Evolutionary conservation across 2,888 invertebrate genomes (phyloP).

Genomic region (Diabrotica balteata): DNA sequence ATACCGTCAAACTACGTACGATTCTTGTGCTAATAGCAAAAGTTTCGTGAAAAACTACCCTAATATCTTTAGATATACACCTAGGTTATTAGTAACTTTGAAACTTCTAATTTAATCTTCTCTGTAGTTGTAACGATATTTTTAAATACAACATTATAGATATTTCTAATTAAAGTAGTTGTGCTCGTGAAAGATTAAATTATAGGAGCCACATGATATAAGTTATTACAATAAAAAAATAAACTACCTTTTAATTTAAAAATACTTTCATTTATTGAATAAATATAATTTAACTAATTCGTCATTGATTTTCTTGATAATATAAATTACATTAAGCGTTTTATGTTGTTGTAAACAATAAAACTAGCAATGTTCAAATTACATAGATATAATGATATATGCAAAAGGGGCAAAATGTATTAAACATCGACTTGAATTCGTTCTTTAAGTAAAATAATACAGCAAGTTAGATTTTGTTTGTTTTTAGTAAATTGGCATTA

Average conservation of each 20-base stretch:
- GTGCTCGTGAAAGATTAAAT: conserved; percentile 32
- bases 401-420: too few species aligned
- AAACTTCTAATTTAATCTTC: too few species aligned
- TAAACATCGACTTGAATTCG: too few species aligned
- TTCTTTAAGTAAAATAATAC: too few species aligned
- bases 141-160: conserved; percentile 23
- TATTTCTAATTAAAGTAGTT: conserved; percentile 34
- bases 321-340: conserved; percentile 20
- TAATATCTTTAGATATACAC: too few species aligned
- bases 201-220: conserved; percentile 27
- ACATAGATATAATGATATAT: neutral
- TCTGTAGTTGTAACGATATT: conserved; percentile 13
- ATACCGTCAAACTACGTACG: too few species aligned
- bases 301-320: conserved; percentile 16
- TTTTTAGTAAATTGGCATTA: too few species aligned
- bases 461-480: too few species aligned
- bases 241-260: conserved; percentile 31
- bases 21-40: too few species aligned
- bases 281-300: conserved; percentile 21
- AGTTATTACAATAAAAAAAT: conserved; percentile 34
- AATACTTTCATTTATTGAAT: conserved; percentile 28
- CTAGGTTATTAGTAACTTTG: too few species aligned
- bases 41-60: too few species aligned
- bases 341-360: neutral
- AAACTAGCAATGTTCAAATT: neutral